Evolutionary conservation across 2,113 vertebrate species (phyloP).

Genomic region (Myiozetetes cayanensis): DNA sequence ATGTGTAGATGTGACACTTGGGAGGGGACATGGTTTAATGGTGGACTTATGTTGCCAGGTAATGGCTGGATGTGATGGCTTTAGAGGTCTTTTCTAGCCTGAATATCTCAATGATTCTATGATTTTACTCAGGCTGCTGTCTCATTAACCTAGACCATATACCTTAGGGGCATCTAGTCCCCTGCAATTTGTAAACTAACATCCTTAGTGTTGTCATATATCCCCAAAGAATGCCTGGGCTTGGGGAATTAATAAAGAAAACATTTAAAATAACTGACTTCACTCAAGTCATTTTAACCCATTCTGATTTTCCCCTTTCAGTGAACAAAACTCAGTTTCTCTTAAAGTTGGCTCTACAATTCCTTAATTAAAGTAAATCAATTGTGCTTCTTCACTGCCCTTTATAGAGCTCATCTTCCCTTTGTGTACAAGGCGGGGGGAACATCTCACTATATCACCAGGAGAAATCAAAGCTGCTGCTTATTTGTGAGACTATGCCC

Average conservation of each 20-base stretch:
- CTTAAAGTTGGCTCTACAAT: not conserved
- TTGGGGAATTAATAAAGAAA: not conserved
- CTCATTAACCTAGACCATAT: not conserved
- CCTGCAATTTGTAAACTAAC: not conserved
- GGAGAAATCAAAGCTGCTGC: not conserved
- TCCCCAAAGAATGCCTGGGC: not conserved
- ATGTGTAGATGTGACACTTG: not conserved
- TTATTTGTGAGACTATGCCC: not conserved
- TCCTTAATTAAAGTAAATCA: not conserved
- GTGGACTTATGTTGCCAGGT: not conserved
- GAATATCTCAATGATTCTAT: not conserved
- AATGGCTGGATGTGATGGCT: not conserved
- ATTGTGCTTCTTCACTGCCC: not conserved
- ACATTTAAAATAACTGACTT: not conserved
- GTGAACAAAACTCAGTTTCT: not conserved
- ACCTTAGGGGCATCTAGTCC: not conserved
- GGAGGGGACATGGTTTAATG: not conserved
- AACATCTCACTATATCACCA: not conserved
- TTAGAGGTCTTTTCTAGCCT: not conserved
- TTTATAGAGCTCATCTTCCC: not conserved
- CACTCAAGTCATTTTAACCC: not conserved
- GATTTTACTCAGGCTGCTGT: not conserved
- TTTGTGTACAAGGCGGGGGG: rapidly evolving
- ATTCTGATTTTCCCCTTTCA: not conserved
- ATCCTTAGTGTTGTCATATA: not conserved